Base-by-base conservation (phyloP, 1,140 invertebrate species). In the Sycophaga agraensis region DNA sequence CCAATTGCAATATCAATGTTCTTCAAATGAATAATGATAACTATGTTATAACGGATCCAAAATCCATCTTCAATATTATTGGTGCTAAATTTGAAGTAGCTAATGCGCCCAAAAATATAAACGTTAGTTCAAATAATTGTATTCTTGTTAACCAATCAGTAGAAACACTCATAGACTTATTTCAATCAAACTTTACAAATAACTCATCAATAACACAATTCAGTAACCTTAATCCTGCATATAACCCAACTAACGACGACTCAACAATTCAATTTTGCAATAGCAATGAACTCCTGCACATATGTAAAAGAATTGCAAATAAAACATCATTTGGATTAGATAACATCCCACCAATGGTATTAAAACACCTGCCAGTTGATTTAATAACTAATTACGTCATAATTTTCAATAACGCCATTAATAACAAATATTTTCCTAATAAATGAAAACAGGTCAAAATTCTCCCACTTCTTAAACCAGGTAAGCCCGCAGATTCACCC, bases 261-360 rank as follows among this genome's bases (percentile, higher is more conserved):
- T 28, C 2, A 14, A 35, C 12, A 2, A 11, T 12, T 42, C 4
- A 8, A n/a, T 16, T 19, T 1, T 9, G 8, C 7, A 11, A 2
- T 12, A 59, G 28, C 5, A 37, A 48, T 8, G 43, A 43, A 31
- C 2, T 31, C 11, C 28, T 31, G 5, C 28, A 1, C 9, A 34
- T 9, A 12, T 51, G 1, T 9, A 51, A 4, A 2, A 4, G 1
- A 28, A 51, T 11, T 17, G 34, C 35, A 0, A 60, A 53, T 6
- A 53, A 60, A 53, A 35, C 49, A 1, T 60, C 49, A 6, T 35
- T 28, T 0, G 58, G 58, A 2, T 1, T 46, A 2, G 58, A 60
- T 37, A 43, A 60, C 2, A 60, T 60, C 0, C 58, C 58, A 2
- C 45, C 28, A 2, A 53, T 60, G 5, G 14, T 43, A n/a, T 19